These are phyloP conservation scores for Micromussa lordhowensis DNA, from an alignment of 92 coral and sea anemone genomes.

Conservation along the genomic window DNA sequence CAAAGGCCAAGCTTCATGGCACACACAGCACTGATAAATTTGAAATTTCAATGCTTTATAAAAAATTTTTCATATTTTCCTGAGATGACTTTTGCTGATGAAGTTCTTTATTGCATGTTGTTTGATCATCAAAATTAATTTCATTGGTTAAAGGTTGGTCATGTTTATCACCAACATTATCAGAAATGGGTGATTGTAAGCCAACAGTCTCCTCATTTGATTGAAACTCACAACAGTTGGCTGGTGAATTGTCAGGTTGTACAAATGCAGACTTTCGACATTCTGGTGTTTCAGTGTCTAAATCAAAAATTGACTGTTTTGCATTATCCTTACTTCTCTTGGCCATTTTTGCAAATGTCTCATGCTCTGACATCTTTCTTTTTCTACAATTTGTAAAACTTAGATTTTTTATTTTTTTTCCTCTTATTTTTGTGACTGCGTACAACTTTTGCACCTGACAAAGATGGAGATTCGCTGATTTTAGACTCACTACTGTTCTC, in stretches of 20 bases:
- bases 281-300: too few species aligned
- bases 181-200: conserved; percentile 16
- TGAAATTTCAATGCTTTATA: too few species aligned
- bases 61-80: too few species aligned
- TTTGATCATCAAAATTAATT: too few species aligned
- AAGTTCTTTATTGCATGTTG: too few species aligned
- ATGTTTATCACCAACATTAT: too few species aligned
- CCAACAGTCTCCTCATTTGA: conserved; percentile 20
- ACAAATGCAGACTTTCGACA: neutral
- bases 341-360: neutral
- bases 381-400: neutral
- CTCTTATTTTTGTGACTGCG: neutral
- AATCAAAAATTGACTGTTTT: too few species aligned
- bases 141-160: too few species aligned
- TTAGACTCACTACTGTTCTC: neutral
- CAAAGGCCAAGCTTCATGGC: too few species aligned
- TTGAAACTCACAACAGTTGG: conserved; percentile 20
- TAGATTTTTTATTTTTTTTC: neutral
- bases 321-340: neutral
- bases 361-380: neutral
- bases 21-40: too few species aligned
- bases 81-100: too few species aligned
- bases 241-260: conserved; percentile 32
- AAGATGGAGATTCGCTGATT: neutral
- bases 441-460: conserved; percentile 9